phyloP scores from a whole-genome alignment of 2,113 vertebrate species.

The Todiramphus chloris region DNA sequence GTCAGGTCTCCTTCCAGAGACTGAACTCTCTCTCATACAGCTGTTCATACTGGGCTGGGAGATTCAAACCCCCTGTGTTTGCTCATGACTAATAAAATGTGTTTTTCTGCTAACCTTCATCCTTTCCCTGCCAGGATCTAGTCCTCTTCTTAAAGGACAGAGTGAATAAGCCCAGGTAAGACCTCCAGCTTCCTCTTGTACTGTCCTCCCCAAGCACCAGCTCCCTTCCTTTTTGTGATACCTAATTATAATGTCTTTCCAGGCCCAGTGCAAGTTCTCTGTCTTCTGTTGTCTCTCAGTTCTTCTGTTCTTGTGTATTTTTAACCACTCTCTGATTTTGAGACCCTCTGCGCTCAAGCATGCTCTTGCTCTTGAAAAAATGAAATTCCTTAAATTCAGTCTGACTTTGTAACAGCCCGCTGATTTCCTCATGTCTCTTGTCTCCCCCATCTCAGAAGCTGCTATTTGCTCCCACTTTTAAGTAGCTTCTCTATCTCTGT shows the following conservation, averaged over 20 bases:
- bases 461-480: not conserved
- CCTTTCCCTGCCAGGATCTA: not conserved
- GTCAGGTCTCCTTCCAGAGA: slow-evolving; percentile 42
- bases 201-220: not conserved
- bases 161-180: not conserved
- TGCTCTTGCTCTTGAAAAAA: not conserved
- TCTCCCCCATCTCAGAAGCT: not conserved
- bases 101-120: not conserved
- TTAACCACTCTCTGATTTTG: not conserved
- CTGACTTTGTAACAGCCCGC: not conserved
- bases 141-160: not conserved
- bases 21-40: not conserved
- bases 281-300: not conserved
- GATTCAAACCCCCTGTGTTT: not conserved
- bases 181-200: not conserved
- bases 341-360: not conserved
- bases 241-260: not conserved
- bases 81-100: not conserved
- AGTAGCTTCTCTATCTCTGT: not conserved
- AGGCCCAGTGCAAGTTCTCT: not conserved
- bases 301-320: not conserved
- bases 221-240: not conserved
- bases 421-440: not conserved
- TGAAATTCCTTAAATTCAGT: not conserved
- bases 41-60: slow-evolving; percentile 8